Evolutionary conservation across 2,797 vertebrate genomes (phyloP).

Genomic region (Leuciscus waleckii): DNA sequence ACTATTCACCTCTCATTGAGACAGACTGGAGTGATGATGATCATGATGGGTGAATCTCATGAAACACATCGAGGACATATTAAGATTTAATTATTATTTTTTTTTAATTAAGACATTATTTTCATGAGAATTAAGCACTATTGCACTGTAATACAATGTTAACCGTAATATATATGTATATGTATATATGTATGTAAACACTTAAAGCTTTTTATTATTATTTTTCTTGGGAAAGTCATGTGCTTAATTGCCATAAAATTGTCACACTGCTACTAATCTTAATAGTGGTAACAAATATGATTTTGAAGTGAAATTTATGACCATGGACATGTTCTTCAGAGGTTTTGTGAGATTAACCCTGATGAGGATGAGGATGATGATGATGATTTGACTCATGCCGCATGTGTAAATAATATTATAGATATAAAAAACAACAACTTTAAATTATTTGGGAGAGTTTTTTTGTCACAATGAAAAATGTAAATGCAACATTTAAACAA

Average conservation of each 20-base stretch:
- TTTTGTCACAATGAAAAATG: neutral
- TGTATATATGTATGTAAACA: neutral
- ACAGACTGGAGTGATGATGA: neutral
- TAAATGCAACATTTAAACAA: neutral
- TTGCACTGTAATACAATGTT: neutral
- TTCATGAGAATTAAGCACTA: neutral
- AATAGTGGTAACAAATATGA: neutral
- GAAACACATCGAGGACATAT: neutral
- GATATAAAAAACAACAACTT: neutral
- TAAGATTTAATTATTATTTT: neutral
- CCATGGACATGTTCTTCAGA: neutral
- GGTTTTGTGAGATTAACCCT: neutral
- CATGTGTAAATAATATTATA: neutral
- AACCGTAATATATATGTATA: too few species aligned
- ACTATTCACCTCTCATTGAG: constrained; percentile 19
- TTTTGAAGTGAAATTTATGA: neutral
- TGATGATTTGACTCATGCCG: neutral
- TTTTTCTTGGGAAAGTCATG: neutral
- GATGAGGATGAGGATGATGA: neutral
- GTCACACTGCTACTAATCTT: neutral
- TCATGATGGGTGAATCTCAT: neutral
- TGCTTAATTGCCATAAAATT: neutral
- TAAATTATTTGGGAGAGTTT: neutral
- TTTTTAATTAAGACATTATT: neutral
- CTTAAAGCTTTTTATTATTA: neutral